Percentiles rank a stretch among this genome's conserved stretches.
phyloP scores from a whole-genome alignment of 2,113 vertebrate species.

The Gambusia affinis region DNA sequence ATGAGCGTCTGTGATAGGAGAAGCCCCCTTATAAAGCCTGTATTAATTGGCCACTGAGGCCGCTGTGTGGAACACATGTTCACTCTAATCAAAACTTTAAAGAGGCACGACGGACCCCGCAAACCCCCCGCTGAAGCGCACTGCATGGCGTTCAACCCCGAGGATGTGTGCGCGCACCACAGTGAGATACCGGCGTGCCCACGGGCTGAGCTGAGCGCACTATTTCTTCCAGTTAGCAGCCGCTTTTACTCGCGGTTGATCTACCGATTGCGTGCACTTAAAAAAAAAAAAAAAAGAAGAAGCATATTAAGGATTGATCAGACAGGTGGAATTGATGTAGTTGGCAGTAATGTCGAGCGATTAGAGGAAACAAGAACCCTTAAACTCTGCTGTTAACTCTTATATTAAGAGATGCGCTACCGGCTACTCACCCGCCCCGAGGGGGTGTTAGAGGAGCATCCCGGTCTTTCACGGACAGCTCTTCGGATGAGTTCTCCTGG shows the following conservation, averaged over 20 bases:
- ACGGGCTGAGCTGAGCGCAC: constrained; percentile 24
- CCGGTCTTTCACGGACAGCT: constrained; percentile 62
- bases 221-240: constrained; percentile 10
- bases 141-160: constrained; percentile 29
- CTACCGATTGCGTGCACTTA: constrained; percentile 37
- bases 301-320: constrained; percentile 63
- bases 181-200: constrained; percentile 17
- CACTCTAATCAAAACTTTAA: constrained; percentile 70
- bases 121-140: constrained; percentile 9
- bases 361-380: no score
- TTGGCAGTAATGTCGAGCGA: background rate
- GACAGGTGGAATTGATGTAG: constrained; percentile 65
- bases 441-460: constrained; percentile 72
- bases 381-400: background rate
- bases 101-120: constrained; percentile 40
- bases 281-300: constrained; percentile 25
- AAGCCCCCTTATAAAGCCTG: constrained; percentile 45
- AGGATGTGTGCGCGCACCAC: constrained; percentile 28
- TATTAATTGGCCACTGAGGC: constrained; percentile 57
- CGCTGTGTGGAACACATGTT: constrained; percentile 59
- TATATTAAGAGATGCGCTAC: background rate
- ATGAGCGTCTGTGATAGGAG: constrained; percentile 53
- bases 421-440: constrained; percentile 69
- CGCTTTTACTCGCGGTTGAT: background rate
- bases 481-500: constrained; percentile 72